Percentiles rank a stretch among this genome's conserved stretches.
phyloP scores from a whole-genome alignment of 2,113 vertebrate species.

The Solea solea region DNA sequence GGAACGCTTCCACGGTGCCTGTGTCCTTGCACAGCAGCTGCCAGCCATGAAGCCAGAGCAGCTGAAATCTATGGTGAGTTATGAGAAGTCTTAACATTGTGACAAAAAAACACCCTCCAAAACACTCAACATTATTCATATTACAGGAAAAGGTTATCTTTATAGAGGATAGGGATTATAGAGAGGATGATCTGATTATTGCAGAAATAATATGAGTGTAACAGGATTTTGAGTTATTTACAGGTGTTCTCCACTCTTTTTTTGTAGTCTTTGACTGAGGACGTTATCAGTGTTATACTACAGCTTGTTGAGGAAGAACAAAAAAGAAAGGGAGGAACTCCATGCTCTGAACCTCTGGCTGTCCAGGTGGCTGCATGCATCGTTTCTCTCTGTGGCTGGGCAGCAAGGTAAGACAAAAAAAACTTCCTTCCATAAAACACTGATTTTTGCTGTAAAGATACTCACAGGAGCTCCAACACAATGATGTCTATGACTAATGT shows the following conservation, averaged over 20 bases:
- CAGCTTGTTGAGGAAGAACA: slow-evolving; percentile 88
- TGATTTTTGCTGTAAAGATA: background rate
- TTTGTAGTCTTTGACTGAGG: slow-evolving; percentile 87
- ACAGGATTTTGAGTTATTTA: background rate
- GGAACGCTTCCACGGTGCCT: slow-evolving; percentile 88
- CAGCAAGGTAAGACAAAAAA: slow-evolving; percentile 81
- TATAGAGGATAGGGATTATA: background rate
- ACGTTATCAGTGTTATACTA: slow-evolving; percentile 85
- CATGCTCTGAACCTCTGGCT: slow-evolving; percentile 79
- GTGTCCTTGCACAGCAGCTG: slow-evolving; percentile 89
- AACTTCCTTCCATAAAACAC: background rate
- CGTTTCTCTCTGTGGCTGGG: slow-evolving; percentile 93
- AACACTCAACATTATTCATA: background rate
- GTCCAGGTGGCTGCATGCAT: slow-evolving; percentile 89
- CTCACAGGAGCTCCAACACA: too few relatives aligned
- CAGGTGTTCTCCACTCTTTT: slow-evolving; percentile 6
- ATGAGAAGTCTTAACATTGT: background rate
- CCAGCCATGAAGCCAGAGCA: slow-evolving; percentile 89
- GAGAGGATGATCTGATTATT: background rate
- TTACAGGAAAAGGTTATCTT: background rate
- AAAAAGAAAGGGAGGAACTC: slow-evolving; percentile 68
- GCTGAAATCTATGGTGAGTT: slow-evolving; percentile 88
- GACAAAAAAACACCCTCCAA: slow-evolving; percentile 4
- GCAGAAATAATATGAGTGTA: background rate
- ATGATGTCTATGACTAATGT: too few relatives aligned